phyloP scores from a whole-genome alignment of 2,888 invertebrate genomes.

The Coenonympha glycerion region DNA sequence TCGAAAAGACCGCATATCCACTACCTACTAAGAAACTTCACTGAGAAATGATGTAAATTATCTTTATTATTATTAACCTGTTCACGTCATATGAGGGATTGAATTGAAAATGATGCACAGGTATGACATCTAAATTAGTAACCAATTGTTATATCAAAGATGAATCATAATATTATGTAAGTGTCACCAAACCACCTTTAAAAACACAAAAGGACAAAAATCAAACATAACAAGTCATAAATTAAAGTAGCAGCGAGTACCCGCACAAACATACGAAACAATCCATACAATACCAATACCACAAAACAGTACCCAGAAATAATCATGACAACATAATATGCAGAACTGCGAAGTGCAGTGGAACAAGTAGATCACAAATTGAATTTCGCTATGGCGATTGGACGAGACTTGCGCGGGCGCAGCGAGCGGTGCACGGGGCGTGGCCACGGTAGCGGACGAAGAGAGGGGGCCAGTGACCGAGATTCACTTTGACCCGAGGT shows the following conservation, averaged over 20 bases:
- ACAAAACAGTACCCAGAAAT: not conserved
- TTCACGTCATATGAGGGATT: no score
- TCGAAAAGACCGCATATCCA: no score
- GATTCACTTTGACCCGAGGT: slow-evolving; percentile 33
- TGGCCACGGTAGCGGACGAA: slow-evolving; percentile 44
- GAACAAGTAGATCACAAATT: slow-evolving; percentile 47
- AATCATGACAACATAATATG: slow-evolving; percentile 6
- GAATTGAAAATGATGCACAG: no score
- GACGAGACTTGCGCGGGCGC: slow-evolving; percentile 54
- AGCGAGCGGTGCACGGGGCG: slow-evolving; percentile 54
- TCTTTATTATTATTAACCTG: no score
- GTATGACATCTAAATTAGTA: no score
- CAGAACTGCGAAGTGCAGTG: slow-evolving; percentile 15
- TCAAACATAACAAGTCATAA: not conserved
- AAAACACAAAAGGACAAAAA: not conserved
- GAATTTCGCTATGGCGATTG: slow-evolving; percentile 56
- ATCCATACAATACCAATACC: not conserved
- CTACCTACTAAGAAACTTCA: no score
- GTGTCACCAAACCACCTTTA: no score
- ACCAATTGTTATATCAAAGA: no score
- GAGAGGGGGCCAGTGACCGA: slow-evolving; percentile 30
- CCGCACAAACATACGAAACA: no score
- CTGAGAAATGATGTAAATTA: no score
- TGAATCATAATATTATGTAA: no score
- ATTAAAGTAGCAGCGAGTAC: no score